These are phyloP conservation scores for Pentamera pediparva DNA, from an alignment of 53 echinoderm and acorn worm genomes.

Conservation along the genomic window DNA sequence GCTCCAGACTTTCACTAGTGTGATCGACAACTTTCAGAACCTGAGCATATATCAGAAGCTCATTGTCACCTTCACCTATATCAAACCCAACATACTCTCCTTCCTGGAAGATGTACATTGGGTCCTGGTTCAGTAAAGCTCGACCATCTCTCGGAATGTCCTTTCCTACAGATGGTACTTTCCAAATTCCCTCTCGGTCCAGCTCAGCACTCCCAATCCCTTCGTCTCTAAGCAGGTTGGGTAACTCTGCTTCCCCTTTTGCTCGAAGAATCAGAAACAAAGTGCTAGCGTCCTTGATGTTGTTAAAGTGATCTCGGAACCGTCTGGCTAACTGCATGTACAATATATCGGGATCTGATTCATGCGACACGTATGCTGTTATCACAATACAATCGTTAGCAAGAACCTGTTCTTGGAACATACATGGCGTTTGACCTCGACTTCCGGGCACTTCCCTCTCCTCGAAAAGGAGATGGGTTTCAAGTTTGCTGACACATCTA, in stretches of 20 bases:
- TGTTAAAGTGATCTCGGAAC: background rate
- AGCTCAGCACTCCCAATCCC: constrained; percentile 15
- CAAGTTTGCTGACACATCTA: background rate
- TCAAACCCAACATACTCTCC: constrained; percentile 62
- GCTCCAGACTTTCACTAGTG: background rate
- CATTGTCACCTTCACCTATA: constrained; percentile 15
- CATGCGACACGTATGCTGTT: background rate
- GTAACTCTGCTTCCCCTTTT: background rate
- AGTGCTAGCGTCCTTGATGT: background rate
- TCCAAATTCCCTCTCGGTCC: constrained; percentile 1
- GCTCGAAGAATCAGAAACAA: constrained; percentile 1
- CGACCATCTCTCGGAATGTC: constrained; percentile 43
- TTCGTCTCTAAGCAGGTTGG: background rate
- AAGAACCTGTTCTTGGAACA: background rate
- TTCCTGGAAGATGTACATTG: constrained; percentile 43
- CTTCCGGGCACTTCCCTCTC: background rate
- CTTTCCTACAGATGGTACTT: constrained; percentile 31
- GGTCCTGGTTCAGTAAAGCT: constrained; percentile 68
- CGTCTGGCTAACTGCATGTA: background rate
- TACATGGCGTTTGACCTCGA: background rate
- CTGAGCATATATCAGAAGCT: constrained; percentile 40
- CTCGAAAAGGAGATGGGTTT: background rate
- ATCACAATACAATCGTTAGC: background rate
- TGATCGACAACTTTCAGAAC: background rate
- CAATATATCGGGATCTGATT: background rate